Evolutionary conservation across 2,797 vertebrate genomes (phyloP).

Genomic region (Phoxinus dragarum): DNA sequence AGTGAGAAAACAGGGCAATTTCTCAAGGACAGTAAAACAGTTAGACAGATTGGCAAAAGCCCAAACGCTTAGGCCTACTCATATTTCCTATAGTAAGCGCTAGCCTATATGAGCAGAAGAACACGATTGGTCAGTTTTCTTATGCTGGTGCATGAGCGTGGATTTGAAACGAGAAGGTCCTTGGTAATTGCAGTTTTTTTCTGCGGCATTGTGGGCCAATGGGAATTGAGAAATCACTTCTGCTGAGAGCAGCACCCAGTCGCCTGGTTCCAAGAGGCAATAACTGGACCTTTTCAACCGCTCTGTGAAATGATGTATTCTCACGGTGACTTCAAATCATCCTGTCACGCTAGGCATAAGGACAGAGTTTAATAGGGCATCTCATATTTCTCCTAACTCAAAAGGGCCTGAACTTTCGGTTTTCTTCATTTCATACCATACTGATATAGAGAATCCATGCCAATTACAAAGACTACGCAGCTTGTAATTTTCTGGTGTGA

Average conservation of each 20-base stretch:
- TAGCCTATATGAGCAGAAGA: constrained; percentile 3
- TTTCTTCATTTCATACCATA: constrained; percentile 11
- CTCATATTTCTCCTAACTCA: constrained; percentile 38
- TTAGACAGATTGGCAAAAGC: constrained; percentile 46
- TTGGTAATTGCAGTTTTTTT: constrained; percentile 55
- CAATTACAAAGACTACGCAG: constrained; percentile 25
- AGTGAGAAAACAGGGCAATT: constrained; percentile 30
- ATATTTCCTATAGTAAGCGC: constrained; percentile 32
- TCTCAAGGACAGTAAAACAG: constrained; percentile 49
- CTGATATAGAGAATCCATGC: constrained; percentile 22
- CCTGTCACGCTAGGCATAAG: constrained; percentile 28
- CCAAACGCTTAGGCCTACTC: constrained; percentile 30
- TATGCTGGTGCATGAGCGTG: constrained; percentile 18
- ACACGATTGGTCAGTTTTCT: constrained; percentile 26
- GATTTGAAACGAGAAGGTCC: constrained; percentile 38
- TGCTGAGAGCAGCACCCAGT: constrained; percentile 48
- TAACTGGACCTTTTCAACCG: constrained; percentile 60
- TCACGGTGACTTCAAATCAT: constrained; percentile 47
- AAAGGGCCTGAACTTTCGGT: constrained; percentile 3
- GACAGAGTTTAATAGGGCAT: constrained; percentile 7
- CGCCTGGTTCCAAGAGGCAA: constrained; percentile 46
- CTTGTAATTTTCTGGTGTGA: constrained; percentile 13
- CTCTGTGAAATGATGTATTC: constrained; percentile 58
- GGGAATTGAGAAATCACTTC: constrained; percentile 41
- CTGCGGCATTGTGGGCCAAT: constrained; percentile 32